Evolutionary conservation across 2,113 vertebrate genomes (phyloP).

Genomic region (Brachyhypopomus gauderio): DNA sequence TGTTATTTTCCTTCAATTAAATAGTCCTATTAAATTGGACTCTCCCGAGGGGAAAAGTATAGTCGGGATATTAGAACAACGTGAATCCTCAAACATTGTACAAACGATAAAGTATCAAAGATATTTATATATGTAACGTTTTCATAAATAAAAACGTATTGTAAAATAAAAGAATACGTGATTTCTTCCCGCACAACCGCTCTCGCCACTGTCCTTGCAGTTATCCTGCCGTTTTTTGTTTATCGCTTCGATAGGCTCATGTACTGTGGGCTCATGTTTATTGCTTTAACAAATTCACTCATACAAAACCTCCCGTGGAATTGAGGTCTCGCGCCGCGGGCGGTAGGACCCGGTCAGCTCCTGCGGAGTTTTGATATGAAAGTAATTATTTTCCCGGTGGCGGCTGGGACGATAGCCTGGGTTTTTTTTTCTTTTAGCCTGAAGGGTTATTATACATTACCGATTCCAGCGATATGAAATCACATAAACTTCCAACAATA

Average conservation of each 20-base stretch:
- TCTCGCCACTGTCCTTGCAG: constrained; percentile 39
- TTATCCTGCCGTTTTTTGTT: constrained; percentile 95
- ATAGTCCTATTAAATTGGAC: constrained; percentile 59
- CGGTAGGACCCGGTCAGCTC: constrained; percentile 94
- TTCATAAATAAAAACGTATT: constrained; percentile 93
- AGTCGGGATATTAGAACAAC: constrained; percentile 68
- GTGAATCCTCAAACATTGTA: constrained; percentile 92
- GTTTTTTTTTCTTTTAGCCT: constrained; percentile 87
- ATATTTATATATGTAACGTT: constrained; percentile 99
- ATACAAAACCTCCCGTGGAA: constrained; percentile 80
- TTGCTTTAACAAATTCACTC: constrained; percentile 98
- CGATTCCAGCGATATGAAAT: constrained; percentile 99
- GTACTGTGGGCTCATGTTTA: constrained; percentile 84
- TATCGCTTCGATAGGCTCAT: constrained; percentile 83
- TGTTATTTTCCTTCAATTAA: constrained; percentile 76
- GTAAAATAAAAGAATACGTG: constrained; percentile 69
- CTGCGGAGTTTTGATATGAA: constrained; percentile 99
- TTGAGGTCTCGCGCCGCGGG: constrained; percentile 91
- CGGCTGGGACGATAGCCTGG: constrained; percentile 89
- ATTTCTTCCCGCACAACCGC: constrained; percentile 60
- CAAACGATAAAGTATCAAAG: constrained; percentile 91
- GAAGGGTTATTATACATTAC: constrained; percentile 99
- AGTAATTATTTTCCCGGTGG: constrained; percentile 99
- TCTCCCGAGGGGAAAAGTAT: constrained; percentile 32
- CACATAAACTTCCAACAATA: constrained; percentile 99